These are phyloP conservation scores for Neoascia interrupta DNA, from an alignment of 2,888 invertebrate species.

Conservation along the genomic window DNA sequence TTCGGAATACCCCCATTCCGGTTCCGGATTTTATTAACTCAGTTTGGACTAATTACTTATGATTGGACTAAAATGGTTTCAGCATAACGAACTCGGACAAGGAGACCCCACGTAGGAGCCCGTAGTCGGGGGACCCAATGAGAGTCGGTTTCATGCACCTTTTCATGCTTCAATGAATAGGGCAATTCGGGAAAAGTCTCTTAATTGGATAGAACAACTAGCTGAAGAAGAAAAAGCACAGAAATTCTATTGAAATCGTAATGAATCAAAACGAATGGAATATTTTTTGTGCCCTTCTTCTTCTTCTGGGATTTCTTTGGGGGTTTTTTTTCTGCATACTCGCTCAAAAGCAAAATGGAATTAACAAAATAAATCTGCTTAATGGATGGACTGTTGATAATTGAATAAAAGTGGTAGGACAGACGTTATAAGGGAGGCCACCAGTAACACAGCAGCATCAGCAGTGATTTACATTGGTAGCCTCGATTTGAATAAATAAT, in stretches of 20 bases:
- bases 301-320: background rate
- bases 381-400: slow-evolving; percentile 66
- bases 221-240: slow-evolving; percentile 32
- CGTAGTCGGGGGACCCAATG: too few species aligned
- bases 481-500: slow-evolving; percentile 59
- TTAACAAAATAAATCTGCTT: slow-evolving; percentile 65
- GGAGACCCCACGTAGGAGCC: background rate
- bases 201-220: slow-evolving; percentile 66
- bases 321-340: slow-evolving; percentile 36
- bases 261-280: slow-evolving; percentile 60
- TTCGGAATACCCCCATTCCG: slow-evolving; percentile 16
- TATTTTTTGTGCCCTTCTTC: slow-evolving; percentile 1
- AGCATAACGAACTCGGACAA: slow-evolving; percentile 42
- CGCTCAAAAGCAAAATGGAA: slow-evolving; percentile 54
- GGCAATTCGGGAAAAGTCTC: slow-evolving; percentile 65
- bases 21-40: slow-evolving; percentile 45
- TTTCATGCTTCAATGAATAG: slow-evolving; percentile 65
- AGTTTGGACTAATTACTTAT: slow-evolving; percentile 66
- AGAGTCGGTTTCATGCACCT: slow-evolving; percentile 66
- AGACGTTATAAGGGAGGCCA: background rate
- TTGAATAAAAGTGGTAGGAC: slow-evolving; percentile 44
- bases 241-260: slow-evolving; percentile 48
- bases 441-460: background rate
- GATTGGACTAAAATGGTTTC: slow-evolving; percentile 62
- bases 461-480: slow-evolving; percentile 46